A percentile compares a stretch with the other conserved stretches of the same genome.
These are phyloP conservation scores for Caenorhabditis remanei DNA, from an alignment of 1,140 invertebrate species.

Conservation along the genomic window DNA sequence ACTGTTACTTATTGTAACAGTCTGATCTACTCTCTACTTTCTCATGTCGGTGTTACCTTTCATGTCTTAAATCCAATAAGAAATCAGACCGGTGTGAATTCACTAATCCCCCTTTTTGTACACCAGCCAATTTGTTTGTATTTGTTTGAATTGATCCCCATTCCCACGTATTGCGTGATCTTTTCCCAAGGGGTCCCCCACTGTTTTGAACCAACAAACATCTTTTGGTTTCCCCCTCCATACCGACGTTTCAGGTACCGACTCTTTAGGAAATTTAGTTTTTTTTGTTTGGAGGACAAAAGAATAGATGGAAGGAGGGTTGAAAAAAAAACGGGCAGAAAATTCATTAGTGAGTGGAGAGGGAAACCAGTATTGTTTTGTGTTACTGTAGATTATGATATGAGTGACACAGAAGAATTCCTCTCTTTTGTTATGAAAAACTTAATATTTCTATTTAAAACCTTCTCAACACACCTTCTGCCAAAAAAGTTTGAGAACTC, in stretches of 20 bases:
- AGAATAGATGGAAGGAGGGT: not conserved
- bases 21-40: too few relatives aligned
- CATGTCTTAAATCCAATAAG: not conserved
- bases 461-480: not conserved
- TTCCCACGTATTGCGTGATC: not conserved
- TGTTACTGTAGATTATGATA: conserved; percentile 56
- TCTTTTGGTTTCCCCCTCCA: not conserved
- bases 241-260: not conserved
- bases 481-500: not conserved
- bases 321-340: conserved; percentile 35
- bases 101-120: not conserved
- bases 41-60: not conserved
- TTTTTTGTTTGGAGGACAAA: not conserved
- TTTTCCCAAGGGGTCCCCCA: not conserved
- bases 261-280: not conserved
- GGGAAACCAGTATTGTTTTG: conserved; percentile 29
- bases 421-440: conserved; percentile 25
- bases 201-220: conserved; percentile 2
- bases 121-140: not conserved
- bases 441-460: not conserved
- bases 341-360: conserved; percentile 43
- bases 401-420: conserved; percentile 22
- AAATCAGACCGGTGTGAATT: not conserved
- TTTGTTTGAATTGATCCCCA: conserved; percentile 26
- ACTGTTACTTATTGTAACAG: too few relatives aligned